Base-by-base conservation (phyloP, 2,888 invertebrate genomes). In the Halocaridina rubra region DNA sequence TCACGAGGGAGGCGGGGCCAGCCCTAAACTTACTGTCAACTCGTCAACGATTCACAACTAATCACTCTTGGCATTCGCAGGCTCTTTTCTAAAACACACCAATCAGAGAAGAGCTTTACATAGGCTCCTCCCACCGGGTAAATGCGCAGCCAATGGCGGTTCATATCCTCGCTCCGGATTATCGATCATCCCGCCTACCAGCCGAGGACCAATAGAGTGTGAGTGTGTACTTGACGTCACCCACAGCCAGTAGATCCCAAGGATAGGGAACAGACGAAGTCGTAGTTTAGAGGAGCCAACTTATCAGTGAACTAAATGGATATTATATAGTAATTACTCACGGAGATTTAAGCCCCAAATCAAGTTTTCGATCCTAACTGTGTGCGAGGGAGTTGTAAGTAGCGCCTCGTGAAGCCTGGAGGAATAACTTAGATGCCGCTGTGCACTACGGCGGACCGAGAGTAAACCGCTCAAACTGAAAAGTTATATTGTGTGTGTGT, bases 241-340 rank as follows among this genome's bases (percentile, higher is more conserved):
- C 72, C 75, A 19, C 29, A 79, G 80, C 86, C 80, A 82, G 75
- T 79, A 82, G 79, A 82, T 86, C 86, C 86, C 67, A 27, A 67
- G 86, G 82, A 79, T 79, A 72, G 82, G 79, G 79, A 74, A 72
- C 88, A 88, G 88, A 88, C 74, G 39, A 76, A 84, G 85, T 84
- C 88, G 86, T 88, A 88, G 88, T 85, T 88, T 82, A 88, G 88
- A 80, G 85, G 80, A 84, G 88, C 88, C 67, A 88, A 88, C 88
- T 85, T 88, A 88, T 88, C 88, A 88, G 88, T 84, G 84, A 82
- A 82, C 85, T 84, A 84, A 88, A 88, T 88, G 88, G 88, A 86
- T 88, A 86, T 86, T 86, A 88, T 85, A 86, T 86, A 86, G 88
- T 88, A 88, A 88, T 88, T 88, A 88, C 88, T 88, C 88, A 88